Percentiles rank a stretch among this genome's conserved stretches.
phyloP scores from a whole-genome alignment of 2,113 vertebrate genomes.

The Lamprotornis superbus region DNA sequence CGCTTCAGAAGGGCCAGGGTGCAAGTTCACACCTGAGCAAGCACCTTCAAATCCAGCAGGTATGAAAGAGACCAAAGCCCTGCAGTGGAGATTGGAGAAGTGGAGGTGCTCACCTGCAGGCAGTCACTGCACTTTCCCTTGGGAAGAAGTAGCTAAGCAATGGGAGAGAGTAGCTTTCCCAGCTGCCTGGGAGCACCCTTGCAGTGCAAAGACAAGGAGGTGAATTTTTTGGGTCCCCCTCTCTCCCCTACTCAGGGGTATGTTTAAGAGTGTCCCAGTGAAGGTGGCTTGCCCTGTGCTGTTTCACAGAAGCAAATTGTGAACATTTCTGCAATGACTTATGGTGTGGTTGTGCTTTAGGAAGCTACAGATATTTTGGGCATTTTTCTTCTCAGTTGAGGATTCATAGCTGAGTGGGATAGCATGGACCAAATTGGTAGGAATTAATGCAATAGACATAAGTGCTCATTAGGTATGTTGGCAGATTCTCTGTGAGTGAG shows the following conservation, averaged over 20 bases:
- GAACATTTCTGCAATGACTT: background rate
- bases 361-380: background rate
- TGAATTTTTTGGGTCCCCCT: background rate
- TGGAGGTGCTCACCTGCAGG: background rate
- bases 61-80: background rate
- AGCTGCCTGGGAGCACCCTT: background rate
- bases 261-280: background rate
- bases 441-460: background rate
- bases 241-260: background rate
- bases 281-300: background rate
- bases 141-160: background rate
- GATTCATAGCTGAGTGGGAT: background rate
- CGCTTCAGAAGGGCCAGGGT: background rate
- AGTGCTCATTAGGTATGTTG: background rate
- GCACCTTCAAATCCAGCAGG: background rate
- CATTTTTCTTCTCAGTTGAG: background rate
- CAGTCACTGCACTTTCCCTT: background rate
- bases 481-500: background rate
- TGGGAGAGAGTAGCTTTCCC: background rate
- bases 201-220: background rate
- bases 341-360: background rate
- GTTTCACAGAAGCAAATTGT: background rate
- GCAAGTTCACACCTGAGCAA: background rate
- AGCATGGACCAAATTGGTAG: fast-evolving
- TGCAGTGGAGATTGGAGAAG: background rate